Conservation (phyloP, 2,888 invertebrate species). For the Cryptocephalus moraei region DNA sequence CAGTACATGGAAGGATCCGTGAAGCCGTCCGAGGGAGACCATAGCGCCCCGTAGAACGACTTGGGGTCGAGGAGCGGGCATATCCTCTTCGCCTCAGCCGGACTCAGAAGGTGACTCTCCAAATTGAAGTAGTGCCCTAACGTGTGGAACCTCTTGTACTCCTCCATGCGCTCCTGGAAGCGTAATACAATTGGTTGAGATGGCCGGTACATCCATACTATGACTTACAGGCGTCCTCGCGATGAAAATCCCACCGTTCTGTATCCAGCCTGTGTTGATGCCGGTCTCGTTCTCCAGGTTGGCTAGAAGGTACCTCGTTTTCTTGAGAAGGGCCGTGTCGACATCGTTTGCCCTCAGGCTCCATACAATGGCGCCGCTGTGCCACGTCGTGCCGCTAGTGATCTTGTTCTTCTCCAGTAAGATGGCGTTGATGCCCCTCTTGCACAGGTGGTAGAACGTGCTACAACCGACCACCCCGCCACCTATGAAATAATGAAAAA, state of each 20-base stretch:
- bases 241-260: constrained; percentile 84
- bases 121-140: constrained; percentile 71
- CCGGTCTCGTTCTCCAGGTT: constrained; percentile 70
- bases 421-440: constrained; percentile 20
- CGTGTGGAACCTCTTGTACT: constrained; percentile 71
- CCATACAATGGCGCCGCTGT: constrained; percentile 23
- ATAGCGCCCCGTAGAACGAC: constrained; percentile 65
- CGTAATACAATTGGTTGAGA: neutral
- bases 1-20: constrained; percentile 79
- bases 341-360: constrained; percentile 71
- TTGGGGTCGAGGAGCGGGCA: constrained; percentile 69
- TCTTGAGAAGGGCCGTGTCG: constrained; percentile 66
- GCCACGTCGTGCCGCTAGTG: constrained; percentile 24
- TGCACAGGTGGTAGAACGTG: constrained; percentile 20
- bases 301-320: constrained; percentile 58
- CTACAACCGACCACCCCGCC: constrained; percentile 23
- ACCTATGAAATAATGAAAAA: constrained; percentile 8
- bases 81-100: constrained; percentile 62
- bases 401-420: constrained; percentile 20
- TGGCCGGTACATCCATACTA: neutral
- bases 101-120: constrained; percentile 61
- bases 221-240: constrained; percentile 54
- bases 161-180: constrained; percentile 62
- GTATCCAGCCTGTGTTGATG: constrained; percentile 74
- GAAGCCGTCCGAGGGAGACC: constrained; percentile 71